These are phyloP conservation scores for Reinhardtius hippoglossoides DNA, from an alignment of 2,113 vertebrate genomes.

Conservation along the genomic window DNA sequence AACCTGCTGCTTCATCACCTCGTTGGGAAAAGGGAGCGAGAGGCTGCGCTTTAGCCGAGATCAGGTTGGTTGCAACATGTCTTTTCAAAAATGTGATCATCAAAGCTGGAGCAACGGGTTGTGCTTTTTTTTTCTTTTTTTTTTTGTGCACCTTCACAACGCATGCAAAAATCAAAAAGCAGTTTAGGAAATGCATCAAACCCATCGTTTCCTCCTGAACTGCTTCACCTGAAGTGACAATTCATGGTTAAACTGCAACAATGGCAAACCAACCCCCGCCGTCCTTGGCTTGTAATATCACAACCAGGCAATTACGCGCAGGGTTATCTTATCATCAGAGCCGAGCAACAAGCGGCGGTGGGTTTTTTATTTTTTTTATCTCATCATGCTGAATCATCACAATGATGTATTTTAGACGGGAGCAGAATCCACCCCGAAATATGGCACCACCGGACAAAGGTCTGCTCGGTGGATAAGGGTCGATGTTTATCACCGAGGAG, in stretches of 20 bases:
- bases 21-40: constrained; percentile 66
- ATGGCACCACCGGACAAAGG: constrained; percentile 80
- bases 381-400: constrained; percentile 82
- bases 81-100: constrained; percentile 22
- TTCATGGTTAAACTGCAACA: constrained; percentile 64
- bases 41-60: constrained; percentile 68
- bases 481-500: constrained; percentile 73
- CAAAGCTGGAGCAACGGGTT: constrained; percentile 1
- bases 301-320: constrained; percentile 24
- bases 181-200: constrained; percentile 11
- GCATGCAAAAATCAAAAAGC: background rate
- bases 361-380: background rate
- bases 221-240: constrained; percentile 73
- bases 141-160: background rate
- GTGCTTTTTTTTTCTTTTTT: background rate
- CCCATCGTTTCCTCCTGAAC: constrained; percentile 35
- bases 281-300: constrained; percentile 48
- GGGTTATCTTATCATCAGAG: constrained; percentile 31
- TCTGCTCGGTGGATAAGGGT: constrained; percentile 73
- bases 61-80: constrained; percentile 71
- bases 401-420: constrained; percentile 69
- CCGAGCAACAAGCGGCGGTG: constrained; percentile 46
- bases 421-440: constrained; percentile 74
- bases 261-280: constrained; percentile 45
- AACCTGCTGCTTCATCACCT: constrained; percentile 83